Evolutionary conservation across 2,888 invertebrate species (phyloP).

Genomic region (Dasysyrphus tricinctus): DNA sequence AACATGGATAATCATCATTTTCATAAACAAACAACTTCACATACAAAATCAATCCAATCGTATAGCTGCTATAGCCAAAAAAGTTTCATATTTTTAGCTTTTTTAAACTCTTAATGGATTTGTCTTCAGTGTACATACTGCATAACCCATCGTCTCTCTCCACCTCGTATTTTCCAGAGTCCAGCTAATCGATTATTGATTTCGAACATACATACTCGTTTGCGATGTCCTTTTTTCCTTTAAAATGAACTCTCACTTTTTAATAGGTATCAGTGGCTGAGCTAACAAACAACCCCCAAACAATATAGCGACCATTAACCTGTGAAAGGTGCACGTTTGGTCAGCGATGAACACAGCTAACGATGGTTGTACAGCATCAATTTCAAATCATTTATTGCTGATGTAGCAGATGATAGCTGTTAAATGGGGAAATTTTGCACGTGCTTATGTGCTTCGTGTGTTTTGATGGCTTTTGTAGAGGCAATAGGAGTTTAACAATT

Average conservation of each 20-base stretch:
- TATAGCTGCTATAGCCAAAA: too few species aligned
- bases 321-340: constrained; percentile 70
- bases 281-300: constrained; percentile 1
- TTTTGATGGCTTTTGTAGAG: constrained; percentile 41
- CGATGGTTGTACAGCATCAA: constrained; percentile 73
- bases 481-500: constrained; percentile 64
- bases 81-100: neutral
- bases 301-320: constrained; percentile 31
- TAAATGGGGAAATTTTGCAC: constrained; percentile 72
- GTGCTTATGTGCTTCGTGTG: constrained; percentile 62
- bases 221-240: constrained; percentile 36
- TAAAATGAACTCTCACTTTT: constrained; percentile 54
- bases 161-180: constrained; percentile 30
- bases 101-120: constrained; percentile 22
- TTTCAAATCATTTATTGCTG: constrained; percentile 76
- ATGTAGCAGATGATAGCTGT: constrained; percentile 76
- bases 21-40: too few species aligned
- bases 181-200: constrained; percentile 74
- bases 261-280: neutral
- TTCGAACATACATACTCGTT: constrained; percentile 20
- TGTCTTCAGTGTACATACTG: neutral
- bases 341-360: constrained; percentile 68
- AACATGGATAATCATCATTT: too few species aligned
- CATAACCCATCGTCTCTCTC: neutral
- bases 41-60: too few species aligned